phyloP scores from a whole-genome alignment of 2,797 vertebrate species.

The Lacerta agilis region DNA sequence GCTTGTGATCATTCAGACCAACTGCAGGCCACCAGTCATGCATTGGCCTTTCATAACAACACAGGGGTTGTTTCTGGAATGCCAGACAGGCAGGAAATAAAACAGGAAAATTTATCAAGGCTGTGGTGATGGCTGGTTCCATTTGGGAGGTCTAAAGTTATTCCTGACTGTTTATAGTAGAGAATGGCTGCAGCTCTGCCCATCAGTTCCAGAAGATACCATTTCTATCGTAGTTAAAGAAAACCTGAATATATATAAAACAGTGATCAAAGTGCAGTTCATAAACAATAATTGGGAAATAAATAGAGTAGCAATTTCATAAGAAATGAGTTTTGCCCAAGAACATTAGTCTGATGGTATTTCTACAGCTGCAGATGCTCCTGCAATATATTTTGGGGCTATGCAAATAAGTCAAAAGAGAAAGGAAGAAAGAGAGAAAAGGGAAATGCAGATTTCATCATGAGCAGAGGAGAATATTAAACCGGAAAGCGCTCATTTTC shows the following conservation, averaged over 20 bases:
- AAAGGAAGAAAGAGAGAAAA: neutral
- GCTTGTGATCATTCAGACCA: no score
- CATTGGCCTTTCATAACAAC: neutral
- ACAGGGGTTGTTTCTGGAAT: neutral
- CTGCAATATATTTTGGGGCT: constrained; percentile 31
- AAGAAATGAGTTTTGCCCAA: constrained; percentile 20
- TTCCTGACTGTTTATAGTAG: neutral
- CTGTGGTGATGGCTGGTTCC: neutral
- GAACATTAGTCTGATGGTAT: neutral
- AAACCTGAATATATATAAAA: neutral
- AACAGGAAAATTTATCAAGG: neutral
- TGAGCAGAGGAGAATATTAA: constrained; percentile 30
- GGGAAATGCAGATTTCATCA: constrained; percentile 23
- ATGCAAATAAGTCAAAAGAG: constrained; percentile 22
- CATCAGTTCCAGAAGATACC: neutral
- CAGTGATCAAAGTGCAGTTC: neutral
- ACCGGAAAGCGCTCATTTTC: constrained; percentile 22
- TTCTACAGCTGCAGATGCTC: constrained; percentile 32
- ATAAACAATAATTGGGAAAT: constrained; percentile 13
- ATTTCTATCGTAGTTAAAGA: neutral
- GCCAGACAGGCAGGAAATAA: neutral
- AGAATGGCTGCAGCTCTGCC: neutral
- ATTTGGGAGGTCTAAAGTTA: neutral
- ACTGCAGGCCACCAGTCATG: neutral
- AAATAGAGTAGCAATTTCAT: neutral